Base-by-base conservation (phyloP, 2,113 vertebrate genomes). In the Pangasianodon hypophthalmus region DNA sequence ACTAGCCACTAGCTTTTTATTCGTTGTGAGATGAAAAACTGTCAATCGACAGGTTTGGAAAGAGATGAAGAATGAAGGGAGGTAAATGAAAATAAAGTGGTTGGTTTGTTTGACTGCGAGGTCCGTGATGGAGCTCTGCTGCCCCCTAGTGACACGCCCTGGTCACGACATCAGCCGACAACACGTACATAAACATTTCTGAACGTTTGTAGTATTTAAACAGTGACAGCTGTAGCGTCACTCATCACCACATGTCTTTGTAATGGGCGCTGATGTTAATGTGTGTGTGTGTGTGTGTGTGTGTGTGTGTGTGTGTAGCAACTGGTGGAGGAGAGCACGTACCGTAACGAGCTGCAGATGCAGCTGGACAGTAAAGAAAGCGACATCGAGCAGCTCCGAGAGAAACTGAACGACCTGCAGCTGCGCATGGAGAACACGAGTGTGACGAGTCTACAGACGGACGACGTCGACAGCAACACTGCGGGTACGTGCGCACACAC, bases 341-440 rank as follows among this genome's bases (percentile, higher is more conserved):
- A 98, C 90, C 97, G 95, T 94, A 99, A 97, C 41, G 98, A 99
- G 93, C 96, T 98, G 88, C 98, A 99, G 92, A 99, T 99, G 98
- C 98, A 99, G 93, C 93, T 99, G 92, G 98, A 98, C 94, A 99
- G 98, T 95, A 99, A 99, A 93, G 98, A 99, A 93, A 99, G 98
- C 58, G 98, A 99, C 93, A 98, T 99, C 91, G 98, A 99, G 92
- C 98, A 99, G 81, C 94, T 99, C 0, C 94, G 97, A 18, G 97
- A 97, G 91, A 98, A 98, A 93, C 97, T 99, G 86, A 94, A 95
- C 60, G 98, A 99, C 91, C 94, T 99, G 90, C 97, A 97, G 90
- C 96, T 96, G 91, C 96, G 98, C 85, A 97, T 99, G 94, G 98
- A 99, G 90, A 99, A 96, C 91, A 97, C 98, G 24, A 99, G 98